Conservation (phyloP, 2,888 invertebrate species). For the Erpobdella octoculata region DNA sequence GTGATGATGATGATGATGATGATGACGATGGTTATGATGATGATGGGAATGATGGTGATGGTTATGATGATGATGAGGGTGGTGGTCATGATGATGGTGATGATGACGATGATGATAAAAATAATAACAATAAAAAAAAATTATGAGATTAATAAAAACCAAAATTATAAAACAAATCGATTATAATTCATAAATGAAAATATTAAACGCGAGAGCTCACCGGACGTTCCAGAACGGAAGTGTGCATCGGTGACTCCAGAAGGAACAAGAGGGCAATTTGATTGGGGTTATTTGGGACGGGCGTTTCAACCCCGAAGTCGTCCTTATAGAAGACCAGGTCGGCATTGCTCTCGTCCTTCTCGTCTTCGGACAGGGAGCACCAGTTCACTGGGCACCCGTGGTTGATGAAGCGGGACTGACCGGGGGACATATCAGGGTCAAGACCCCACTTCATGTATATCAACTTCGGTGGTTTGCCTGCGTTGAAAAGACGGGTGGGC, state of each 20-base stretch:
- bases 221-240: slow-evolving; percentile 47
- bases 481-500: too few species aligned
- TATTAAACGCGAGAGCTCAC: neutral
- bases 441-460: slow-evolving; percentile 18
- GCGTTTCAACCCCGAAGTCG: neutral
- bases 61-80: slow-evolving; percentile 1
- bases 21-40: slow-evolving; percentile 16
- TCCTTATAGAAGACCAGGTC: slow-evolving; percentile 34
- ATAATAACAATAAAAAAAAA: neutral
- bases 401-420: slow-evolving; percentile 18
- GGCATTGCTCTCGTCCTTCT: neutral
- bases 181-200: neutral
- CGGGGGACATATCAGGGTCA: slow-evolving; percentile 17
- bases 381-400: slow-evolving; percentile 31
- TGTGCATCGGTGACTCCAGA: slow-evolving; percentile 90
- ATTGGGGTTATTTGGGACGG: slow-evolving; percentile 3
- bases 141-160: slow-evolving; percentile 2
- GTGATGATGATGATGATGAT: slow-evolving; percentile 26
- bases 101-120: neutral
- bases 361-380: slow-evolving; percentile 29
- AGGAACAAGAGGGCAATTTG: slow-evolving; percentile 75
- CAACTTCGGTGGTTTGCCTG: slow-evolving; percentile 15
- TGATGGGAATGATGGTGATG: slow-evolving; percentile 22
- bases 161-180: neutral
- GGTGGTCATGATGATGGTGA: slow-evolving; percentile 4